Conservation (phyloP, 2,113 vertebrate species). For the Psilopsiagon aymara region DNA sequence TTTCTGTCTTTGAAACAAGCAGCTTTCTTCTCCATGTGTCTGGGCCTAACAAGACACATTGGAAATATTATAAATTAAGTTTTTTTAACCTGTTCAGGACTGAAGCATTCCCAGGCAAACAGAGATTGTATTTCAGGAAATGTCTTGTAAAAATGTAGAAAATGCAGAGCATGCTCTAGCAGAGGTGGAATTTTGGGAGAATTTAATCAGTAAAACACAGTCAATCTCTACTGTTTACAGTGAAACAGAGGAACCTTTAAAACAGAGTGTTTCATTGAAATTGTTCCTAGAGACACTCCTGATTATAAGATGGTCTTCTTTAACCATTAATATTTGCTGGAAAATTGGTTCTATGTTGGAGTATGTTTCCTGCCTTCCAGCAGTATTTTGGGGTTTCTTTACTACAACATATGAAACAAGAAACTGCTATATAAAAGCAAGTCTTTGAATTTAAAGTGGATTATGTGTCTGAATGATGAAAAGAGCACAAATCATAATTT, state of each 20-base stretch:
- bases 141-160: not conserved
- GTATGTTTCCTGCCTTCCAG: not conserved
- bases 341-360: not conserved
- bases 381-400: not conserved
- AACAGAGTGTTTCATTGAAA: not conserved
- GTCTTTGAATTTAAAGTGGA: not conserved
- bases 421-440: not conserved
- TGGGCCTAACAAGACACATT: not conserved
- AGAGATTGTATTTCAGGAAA: not conserved
- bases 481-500: not conserved
- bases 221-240: not conserved
- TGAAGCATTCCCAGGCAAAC: not conserved
- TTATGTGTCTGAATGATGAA: not conserved
- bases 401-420: not conserved
- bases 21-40: not conserved
- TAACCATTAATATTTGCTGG: not conserved
- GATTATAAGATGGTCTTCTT: not conserved
- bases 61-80: not conserved
- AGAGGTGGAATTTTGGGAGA: not conserved
- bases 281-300: not conserved
- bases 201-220: not conserved
- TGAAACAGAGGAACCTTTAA: not conserved
- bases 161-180: not conserved
- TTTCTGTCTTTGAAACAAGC: not conserved
- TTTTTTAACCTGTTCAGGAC: not conserved